Evolutionary conservation across 2,888 invertebrate genomes (phyloP).

Genomic region (Calameuta pallipes): DNA sequence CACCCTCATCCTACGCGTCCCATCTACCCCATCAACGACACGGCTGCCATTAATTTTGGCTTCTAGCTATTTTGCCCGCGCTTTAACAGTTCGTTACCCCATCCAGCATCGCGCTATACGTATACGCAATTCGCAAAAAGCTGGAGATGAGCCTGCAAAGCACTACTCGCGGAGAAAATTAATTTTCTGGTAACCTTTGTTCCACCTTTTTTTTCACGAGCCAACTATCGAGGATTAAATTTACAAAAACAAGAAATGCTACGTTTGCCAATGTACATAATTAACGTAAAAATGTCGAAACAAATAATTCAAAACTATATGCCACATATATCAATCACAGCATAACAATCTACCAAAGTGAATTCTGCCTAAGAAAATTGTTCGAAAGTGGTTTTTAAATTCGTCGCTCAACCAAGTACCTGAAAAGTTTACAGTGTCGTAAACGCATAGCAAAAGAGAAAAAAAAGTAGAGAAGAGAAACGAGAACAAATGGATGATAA

Average conservation of each 20-base stretch:
- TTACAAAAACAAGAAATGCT: too few relatives aligned
- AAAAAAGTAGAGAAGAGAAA: neutral
- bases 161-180: neutral
- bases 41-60: conserved; percentile 33
- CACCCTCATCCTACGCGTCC: neutral
- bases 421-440: too few relatives aligned
- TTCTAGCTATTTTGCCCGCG: conserved; percentile 25
- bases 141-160: neutral
- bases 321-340: too few relatives aligned
- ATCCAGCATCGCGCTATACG: neutral
- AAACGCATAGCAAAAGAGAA: neutral
- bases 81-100: conserved; percentile 14
- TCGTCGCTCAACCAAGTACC: neutral
- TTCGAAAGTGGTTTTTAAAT: neutral
- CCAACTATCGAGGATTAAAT: neutral
- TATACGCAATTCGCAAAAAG: neutral
- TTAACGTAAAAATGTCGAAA: too few relatives aligned
- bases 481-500: too few relatives aligned
- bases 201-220: neutral
- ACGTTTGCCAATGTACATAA: too few relatives aligned
- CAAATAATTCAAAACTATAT: too few relatives aligned
- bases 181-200: neutral
- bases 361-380: neutral
- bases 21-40: conserved; percentile 4
- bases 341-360: too few relatives aligned